These are phyloP conservation scores for Epirrhoe alternata DNA, from an alignment of 2,888 invertebrate genomes.

Conservation along the genomic window DNA sequence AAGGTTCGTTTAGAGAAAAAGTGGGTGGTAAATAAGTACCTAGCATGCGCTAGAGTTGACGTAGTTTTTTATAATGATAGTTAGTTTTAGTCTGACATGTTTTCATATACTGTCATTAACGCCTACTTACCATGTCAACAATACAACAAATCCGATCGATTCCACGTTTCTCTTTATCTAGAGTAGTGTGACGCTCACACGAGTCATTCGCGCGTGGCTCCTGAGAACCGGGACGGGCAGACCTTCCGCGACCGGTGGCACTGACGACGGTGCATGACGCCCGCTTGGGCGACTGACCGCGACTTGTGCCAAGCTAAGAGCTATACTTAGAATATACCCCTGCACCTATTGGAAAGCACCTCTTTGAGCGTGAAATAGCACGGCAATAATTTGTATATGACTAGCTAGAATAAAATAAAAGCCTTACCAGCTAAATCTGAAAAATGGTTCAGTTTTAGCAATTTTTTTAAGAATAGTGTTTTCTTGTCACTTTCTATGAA, in stretches of 20 bases:
- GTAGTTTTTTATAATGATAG: too few species aligned
- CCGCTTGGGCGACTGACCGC: constrained; percentile 45
- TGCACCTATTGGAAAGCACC: neutral
- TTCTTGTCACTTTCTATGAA: too few species aligned
- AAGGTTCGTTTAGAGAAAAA: neutral
- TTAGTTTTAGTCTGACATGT: neutral
- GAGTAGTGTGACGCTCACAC: constrained; percentile 69
- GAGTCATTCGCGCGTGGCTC: constrained; percentile 59
- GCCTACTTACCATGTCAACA: constrained; percentile 15
- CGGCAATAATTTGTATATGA: too few species aligned
- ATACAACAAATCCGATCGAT: constrained; percentile 39
- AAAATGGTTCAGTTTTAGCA: too few species aligned
- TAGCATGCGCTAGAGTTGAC: too few species aligned
- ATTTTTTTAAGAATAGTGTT: too few species aligned
- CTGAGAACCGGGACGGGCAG: constrained; percentile 64
- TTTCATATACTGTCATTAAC: neutral
- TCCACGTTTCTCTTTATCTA: constrained; percentile 56
- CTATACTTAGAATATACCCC: neutral
- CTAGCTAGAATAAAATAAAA: too few species aligned
- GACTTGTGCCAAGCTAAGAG: constrained; percentile 4
- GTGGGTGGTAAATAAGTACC: neutral
- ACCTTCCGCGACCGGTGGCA: constrained; percentile 40
- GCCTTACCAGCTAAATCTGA: too few species aligned
- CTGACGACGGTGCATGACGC: constrained; percentile 44
- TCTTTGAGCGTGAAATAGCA: too few species aligned